A percentile compares a stretch with the other conserved stretches of the same genome.
Conservation (phyloP, 2,113 vertebrate genomes). For the Phocoena sinus region DNA sequence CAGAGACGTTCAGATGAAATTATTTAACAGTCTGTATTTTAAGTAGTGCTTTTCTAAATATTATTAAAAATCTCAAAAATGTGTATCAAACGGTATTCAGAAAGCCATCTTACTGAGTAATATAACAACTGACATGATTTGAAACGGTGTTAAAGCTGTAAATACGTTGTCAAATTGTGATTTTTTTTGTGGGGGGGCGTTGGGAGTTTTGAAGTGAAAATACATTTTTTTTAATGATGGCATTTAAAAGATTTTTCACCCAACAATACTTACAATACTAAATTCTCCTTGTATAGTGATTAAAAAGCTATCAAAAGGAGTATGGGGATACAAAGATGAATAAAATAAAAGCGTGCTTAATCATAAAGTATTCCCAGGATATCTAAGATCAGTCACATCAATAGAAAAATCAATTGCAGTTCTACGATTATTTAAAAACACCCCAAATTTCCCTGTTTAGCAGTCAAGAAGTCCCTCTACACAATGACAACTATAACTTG, state of each 20-base stretch:
- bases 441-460: not conserved
- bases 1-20: not conserved
- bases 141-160: not conserved
- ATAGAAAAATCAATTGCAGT: not conserved
- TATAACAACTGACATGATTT: not conserved
- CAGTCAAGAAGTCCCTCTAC: not conserved
- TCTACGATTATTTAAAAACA: not conserved
- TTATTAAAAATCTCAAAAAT: not conserved
- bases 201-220: not conserved
- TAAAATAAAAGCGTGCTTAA: not conserved
- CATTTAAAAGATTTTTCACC: not conserved
- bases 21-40: not conserved
- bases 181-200: not conserved
- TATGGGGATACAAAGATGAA: not conserved
- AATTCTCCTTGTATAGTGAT: not conserved
- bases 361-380: not conserved
- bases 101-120: not conserved
- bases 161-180: not conserved
- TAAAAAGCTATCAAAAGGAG: not conserved
- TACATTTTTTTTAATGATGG: not conserved
- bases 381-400: not conserved
- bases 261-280: not conserved
- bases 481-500: not conserved
- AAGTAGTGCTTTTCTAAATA: not conserved
- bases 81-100: not conserved